A percentile compares a stretch with the other conserved stretches of the same genome.
Evolutionary conservation across 92 coral and sea anemone genomes (phyloP).

Genomic region (Epizoanthus illoricatus): DNA sequence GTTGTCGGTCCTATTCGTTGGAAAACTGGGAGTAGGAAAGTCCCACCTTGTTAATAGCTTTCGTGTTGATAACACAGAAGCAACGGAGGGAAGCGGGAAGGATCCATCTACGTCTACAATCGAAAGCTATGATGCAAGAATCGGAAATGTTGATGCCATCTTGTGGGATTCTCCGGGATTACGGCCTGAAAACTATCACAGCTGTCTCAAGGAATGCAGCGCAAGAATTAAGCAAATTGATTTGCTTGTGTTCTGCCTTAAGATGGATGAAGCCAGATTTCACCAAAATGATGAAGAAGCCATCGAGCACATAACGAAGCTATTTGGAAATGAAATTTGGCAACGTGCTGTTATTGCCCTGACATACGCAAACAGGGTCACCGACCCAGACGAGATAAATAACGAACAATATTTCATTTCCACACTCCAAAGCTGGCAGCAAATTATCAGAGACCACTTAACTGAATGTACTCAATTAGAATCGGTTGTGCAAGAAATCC

Average conservation of each 20-base stretch:
- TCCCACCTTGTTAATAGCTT: background rate
- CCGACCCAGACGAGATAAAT: slow-evolving; percentile 3
- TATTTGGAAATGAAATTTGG: slow-evolving; percentile 7
- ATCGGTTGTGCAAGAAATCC: slow-evolving; percentile 5
- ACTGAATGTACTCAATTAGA: background rate
- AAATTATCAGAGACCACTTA: background rate
- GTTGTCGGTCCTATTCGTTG: too few species aligned
- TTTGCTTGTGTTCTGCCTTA: slow-evolving; percentile 1
- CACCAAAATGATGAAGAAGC: background rate
- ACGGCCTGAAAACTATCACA: slow-evolving; percentile 6
- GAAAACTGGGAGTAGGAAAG: too few species aligned
- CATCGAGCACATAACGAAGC: background rate
- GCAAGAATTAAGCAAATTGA: background rate
- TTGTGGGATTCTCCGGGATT: slow-evolving; percentile 7
- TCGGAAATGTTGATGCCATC: slow-evolving; percentile 4
- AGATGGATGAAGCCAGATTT: background rate
- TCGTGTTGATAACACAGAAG: background rate
- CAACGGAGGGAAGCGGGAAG: background rate
- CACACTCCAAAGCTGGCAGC: slow-evolving; percentile 13
- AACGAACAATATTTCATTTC: background rate
- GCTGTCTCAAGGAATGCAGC: background rate
- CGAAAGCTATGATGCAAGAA: background rate
- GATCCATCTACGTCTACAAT: background rate
- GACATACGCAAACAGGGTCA: background rate
- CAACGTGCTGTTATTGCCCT: slow-evolving; percentile 2